phyloP scores from a whole-genome alignment of 2,113 vertebrate species.

The Gymnocephalus cernua region DNA sequence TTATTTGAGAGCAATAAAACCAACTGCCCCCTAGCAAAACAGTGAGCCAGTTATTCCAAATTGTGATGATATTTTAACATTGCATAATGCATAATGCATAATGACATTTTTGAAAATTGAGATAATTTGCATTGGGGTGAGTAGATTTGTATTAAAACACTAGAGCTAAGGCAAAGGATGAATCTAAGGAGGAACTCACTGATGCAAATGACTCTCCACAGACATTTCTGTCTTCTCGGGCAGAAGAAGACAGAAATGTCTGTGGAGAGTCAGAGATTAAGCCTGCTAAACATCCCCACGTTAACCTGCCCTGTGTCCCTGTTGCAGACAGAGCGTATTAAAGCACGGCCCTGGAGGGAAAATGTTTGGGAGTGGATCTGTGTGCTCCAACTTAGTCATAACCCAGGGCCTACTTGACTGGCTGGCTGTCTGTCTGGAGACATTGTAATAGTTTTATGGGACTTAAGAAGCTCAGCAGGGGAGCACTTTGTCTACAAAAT shows the following conservation, averaged over 20 bases:
- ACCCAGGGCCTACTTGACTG: constrained; percentile 29
- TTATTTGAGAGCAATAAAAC: constrained; percentile 49
- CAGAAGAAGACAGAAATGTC: no score
- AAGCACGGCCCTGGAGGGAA: constrained; percentile 39
- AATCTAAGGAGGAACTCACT: background rate
- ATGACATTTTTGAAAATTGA: constrained; percentile 4
- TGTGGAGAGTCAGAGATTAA: background rate
- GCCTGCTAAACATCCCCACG: constrained; percentile 31
- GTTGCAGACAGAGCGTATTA: constrained; percentile 43
- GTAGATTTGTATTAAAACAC: constrained; percentile 10
- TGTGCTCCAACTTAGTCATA: constrained; percentile 49
- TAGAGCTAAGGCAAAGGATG: background rate
- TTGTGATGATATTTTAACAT: constrained; percentile 26
- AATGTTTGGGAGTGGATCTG: constrained; percentile 49
- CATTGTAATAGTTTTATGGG: constrained; percentile 65
- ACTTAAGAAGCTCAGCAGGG: constrained; percentile 65
- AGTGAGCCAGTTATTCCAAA: constrained; percentile 5
- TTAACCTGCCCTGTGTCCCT: constrained; percentile 18
- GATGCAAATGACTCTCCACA: background rate
- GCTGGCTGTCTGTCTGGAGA: constrained; percentile 57
- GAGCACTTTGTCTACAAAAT: constrained; percentile 52
- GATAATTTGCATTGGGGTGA: constrained; percentile 3
- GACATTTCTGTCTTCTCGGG: background rate
- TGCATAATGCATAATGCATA: constrained; percentile 25
- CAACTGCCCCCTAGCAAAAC: constrained; percentile 41